Percentiles rank a stretch among this genome's conserved stretches.
Conservation (phyloP, 2,888 invertebrate species). For the Adelognathus sp. region DNA sequence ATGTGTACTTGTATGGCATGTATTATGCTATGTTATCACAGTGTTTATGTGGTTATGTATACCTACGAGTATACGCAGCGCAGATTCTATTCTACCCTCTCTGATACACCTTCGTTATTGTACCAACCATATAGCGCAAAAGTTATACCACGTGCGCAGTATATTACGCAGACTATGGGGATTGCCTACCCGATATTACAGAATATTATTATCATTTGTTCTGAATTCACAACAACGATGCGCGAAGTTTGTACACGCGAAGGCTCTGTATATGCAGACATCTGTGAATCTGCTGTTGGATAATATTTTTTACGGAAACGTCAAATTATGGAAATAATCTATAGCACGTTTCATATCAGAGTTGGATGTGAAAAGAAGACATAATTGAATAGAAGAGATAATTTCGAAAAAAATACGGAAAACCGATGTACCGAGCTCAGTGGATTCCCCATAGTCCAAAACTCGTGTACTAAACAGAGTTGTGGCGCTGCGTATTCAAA, state of each 20-base stretch:
- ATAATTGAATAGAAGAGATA: no score
- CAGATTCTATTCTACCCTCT: background rate
- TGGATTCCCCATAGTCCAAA: no score
- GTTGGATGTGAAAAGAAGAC: no score
- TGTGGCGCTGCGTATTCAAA: no score
- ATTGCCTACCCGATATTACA: background rate
- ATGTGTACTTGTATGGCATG: slow-evolving; percentile 3
- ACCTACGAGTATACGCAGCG: background rate
- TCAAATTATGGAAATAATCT: no score
- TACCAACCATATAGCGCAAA: background rate
- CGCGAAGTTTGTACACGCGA: background rate
- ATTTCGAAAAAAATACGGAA: no score
- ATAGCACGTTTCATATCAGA: no score
- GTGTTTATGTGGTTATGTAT: background rate
- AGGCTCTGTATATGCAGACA: background rate
- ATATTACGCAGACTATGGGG: background rate
- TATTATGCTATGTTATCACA: slow-evolving; percentile 19
- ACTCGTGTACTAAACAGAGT: no score
- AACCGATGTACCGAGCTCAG: no score
- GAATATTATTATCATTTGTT: background rate
- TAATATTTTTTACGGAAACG: no score
- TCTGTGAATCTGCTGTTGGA: no score
- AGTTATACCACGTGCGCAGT: background rate
- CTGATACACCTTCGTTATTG: slow-evolving; percentile 11
- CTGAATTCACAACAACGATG: background rate